phyloP scores from a whole-genome alignment of 2,797 vertebrate genomes.

The Sandelia bainsii region DNA sequence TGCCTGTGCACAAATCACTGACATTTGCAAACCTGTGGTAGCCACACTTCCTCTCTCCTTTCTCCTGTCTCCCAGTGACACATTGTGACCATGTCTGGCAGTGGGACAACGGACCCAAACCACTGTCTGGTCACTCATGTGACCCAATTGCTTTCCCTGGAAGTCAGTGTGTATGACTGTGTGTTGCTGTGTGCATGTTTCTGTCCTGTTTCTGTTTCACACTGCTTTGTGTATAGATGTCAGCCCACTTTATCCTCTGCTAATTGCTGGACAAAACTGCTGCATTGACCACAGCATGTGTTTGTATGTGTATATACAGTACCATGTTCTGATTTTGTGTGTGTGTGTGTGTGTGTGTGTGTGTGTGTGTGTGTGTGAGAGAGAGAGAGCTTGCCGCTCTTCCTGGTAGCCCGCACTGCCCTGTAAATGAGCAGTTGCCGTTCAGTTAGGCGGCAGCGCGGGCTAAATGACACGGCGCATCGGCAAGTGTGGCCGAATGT shows the following conservation, averaged over 20 bases:
- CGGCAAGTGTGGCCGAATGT: slow-evolving; percentile 82
- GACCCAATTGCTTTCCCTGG: slow-evolving; percentile 61
- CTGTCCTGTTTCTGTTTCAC: slow-evolving; percentile 53
- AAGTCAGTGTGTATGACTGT: slow-evolving; percentile 36
- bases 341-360: slow-evolving; percentile 28
- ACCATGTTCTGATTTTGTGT: slow-evolving; percentile 56
- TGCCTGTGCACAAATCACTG: slow-evolving; percentile 58
- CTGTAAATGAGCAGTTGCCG: slow-evolving; percentile 86
- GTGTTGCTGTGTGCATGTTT: slow-evolving; percentile 31
- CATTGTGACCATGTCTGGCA: slow-evolving; percentile 75
- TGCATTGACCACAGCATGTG: slow-evolving; percentile 66
- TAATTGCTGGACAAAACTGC: slow-evolving; percentile 74
- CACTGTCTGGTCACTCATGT: slow-evolving; percentile 83
- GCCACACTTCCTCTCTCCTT: slow-evolving; percentile 78
- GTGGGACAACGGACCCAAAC: slow-evolving; percentile 76
- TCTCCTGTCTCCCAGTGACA: slow-evolving; percentile 72
- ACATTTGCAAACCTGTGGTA: slow-evolving; percentile 70
- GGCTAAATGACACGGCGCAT: slow-evolving; percentile 85
- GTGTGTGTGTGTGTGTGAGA: slow-evolving; percentile 26
- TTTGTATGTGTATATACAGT: slow-evolving; percentile 74
- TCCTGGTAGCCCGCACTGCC: slow-evolving; percentile 84
- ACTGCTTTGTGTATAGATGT: slow-evolving; percentile 53
- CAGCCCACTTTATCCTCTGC: slow-evolving; percentile 55
- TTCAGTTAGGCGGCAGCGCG: slow-evolving; percentile 81
- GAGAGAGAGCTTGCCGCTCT: slow-evolving; percentile 68